Base-by-base conservation (phyloP, 2,888 invertebrate species). In the Dryococelus australis region DNA sequence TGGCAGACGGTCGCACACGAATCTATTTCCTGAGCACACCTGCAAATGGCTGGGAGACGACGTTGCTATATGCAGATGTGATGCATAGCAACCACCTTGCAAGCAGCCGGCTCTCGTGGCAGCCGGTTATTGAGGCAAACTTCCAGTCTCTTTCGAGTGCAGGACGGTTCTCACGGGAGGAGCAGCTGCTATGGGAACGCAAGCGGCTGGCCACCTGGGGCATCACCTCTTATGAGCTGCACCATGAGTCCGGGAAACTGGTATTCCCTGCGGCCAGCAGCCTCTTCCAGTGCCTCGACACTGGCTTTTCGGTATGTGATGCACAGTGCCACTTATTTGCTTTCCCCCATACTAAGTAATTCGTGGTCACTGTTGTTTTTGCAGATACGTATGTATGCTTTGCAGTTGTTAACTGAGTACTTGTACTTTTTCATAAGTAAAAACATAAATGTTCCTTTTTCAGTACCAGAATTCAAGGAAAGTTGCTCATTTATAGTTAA, bases 161-260 rank as follows among this genome's bases (percentile, higher is more conserved):
- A n/a, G 94, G 94, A 35, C 94, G 94, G 91, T 95, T 96, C 94
- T 97, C 97, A 0, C 94, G 97, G 65, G 99, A 99, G 91, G 98
- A 98, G 91, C 98, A 98, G 92, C 92, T 99, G 86, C 93, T 98
- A 88, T 96, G 98, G 94, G 99, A 99, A 92, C 93, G 99, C 43
- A 98, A 98, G 93, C 94, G 99, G 87, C 94, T 98, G 81, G 96
- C 98, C 0, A 97, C 97, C 0, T 98, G 97, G 96, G 98, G 99
- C 35, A 98, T 99, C 87, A 98, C 98, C 0, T 97, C 97, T 0
- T 99, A 98, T 91, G 98, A 98, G 92, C 94, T 98, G 86, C 97
- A 98, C 90, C 94, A 95, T 53, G 94, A 94, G 12, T 96, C 96
- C 43, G 98, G 98, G 43, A 95, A 97, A 91, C 96, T 99, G 90